phyloP scores from a whole-genome alignment of 2,888 invertebrate species.

The Macaria notata region DNA sequence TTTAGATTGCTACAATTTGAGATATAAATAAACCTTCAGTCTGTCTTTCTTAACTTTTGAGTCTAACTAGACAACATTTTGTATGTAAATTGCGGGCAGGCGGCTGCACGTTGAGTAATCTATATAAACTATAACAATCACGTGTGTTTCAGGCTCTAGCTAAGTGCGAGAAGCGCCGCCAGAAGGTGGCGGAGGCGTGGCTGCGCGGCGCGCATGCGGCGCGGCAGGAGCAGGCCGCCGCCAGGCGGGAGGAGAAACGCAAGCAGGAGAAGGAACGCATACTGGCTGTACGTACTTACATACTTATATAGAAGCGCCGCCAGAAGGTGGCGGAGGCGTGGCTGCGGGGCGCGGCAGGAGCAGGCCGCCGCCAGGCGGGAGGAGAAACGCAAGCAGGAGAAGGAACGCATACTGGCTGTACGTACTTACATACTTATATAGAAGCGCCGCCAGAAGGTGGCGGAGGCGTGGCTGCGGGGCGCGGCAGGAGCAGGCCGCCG shows the following conservation, averaged over 20 bases:
- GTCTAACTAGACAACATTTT: too few relatives aligned
- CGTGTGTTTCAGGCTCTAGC: slow-evolving; percentile 84
- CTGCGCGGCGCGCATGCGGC: slow-evolving; percentile 97
- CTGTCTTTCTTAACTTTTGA: too few relatives aligned
- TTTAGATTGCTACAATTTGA: too few relatives aligned
- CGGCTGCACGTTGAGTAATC: too few relatives aligned
- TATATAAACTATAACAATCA: too few relatives aligned
- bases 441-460: slow-evolving; percentile 95
- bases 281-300: slow-evolving; percentile 80
- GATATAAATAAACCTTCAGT: too few relatives aligned
- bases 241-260: slow-evolving; percentile 94
- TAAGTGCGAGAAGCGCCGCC: slow-evolving; percentile 97
- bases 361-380: slow-evolving; percentile 96
- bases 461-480: slow-evolving; percentile 97
- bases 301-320: slow-evolving; percentile 90
- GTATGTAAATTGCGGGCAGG: too few relatives aligned
- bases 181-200: slow-evolving; percentile 96
- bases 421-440: slow-evolving; percentile 57
- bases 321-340: slow-evolving; percentile 96
- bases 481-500: slow-evolving; percentile 97
- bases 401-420: slow-evolving; percentile 93
- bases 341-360: slow-evolving; percentile 96
- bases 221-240: slow-evolving; percentile 97
- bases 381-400: slow-evolving; percentile 95
- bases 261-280: slow-evolving; percentile 97